A percentile compares a stretch with the other conserved stretches of the same genome.
phyloP scores from a whole-genome alignment of 2,113 vertebrate genomes.

The Microcebus ravelobensis region DNA sequence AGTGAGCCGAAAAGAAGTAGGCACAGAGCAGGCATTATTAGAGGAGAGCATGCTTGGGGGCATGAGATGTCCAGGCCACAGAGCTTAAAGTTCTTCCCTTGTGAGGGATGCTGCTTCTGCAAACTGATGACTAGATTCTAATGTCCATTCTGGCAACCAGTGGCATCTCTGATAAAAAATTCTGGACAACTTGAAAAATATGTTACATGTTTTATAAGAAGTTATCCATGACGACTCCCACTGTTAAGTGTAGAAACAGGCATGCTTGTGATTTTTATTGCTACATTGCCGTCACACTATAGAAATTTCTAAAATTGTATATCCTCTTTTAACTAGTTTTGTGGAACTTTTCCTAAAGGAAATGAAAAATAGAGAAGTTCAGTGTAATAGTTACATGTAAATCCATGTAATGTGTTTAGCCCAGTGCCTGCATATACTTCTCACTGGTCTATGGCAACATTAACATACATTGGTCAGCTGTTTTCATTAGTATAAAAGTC shows the following conservation, averaged over 20 bases:
- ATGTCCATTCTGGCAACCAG: background rate
- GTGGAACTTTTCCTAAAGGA: background rate
- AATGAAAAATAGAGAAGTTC: background rate
- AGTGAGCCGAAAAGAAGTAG: slow-evolving; percentile 70
- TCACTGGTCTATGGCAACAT: background rate
- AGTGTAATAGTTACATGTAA: background rate
- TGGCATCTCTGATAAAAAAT: slow-evolving; percentile 48
- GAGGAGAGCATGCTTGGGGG: slow-evolving; percentile 44
- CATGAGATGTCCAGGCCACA: background rate
- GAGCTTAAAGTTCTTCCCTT: background rate
- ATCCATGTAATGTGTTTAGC: background rate
- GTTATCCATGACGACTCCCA: background rate
- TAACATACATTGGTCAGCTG: background rate
- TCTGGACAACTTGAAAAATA: slow-evolving; percentile 3
- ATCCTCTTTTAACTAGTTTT: background rate
- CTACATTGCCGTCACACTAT: background rate
- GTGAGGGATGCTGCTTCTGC: background rate
- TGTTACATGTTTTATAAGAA: background rate
- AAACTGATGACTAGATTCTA: background rate
- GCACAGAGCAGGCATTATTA: slow-evolving; percentile 59
- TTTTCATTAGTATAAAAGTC: no score
- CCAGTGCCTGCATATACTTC: background rate
- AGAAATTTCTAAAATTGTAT: background rate
- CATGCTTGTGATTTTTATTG: background rate
- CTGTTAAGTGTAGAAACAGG: background rate